These are phyloP conservation scores for Drosophila setifemur DNA, from an alignment of 1,140 invertebrate genomes.

Conservation along the genomic window DNA sequence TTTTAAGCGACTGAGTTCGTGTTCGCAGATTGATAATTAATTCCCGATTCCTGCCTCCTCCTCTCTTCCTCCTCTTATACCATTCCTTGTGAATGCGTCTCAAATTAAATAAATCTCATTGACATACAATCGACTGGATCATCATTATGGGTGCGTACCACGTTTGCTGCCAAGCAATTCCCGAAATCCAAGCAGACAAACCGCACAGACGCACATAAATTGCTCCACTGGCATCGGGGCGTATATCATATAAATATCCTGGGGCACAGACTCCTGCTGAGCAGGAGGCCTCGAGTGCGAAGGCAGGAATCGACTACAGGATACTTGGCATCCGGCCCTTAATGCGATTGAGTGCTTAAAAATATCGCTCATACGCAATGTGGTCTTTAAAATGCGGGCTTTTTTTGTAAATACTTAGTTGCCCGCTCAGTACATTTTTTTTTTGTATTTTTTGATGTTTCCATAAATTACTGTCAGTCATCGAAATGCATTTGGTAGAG, in stretches of 20 bases:
- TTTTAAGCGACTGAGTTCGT: conserved; percentile 7
- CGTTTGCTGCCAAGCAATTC: conserved; percentile 29
- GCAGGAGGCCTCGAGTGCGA: background rate
- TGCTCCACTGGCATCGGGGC: conserved; percentile 1
- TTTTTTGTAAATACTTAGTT: too few relatives aligned
- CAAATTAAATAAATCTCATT: conserved; percentile 39
- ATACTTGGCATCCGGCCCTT: background rate
- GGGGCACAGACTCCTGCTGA: conserved; percentile 6
- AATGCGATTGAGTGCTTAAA: background rate
- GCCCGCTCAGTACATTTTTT: too few relatives aligned
- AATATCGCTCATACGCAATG: background rate
- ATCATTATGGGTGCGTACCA: conserved; percentile 21
- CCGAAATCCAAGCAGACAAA: background rate
- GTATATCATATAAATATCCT: conserved; percentile 53
- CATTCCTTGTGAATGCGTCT: background rate
- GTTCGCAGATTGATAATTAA: conserved; percentile 27
- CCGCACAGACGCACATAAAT: conserved; percentile 15
- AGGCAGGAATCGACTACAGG: background rate
- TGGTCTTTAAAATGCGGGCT: background rate
- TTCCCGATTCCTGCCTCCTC: background rate
- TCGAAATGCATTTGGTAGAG: too few relatives aligned
- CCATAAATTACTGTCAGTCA: too few relatives aligned
- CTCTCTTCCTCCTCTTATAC: too few relatives aligned
- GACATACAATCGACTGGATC: conserved; percentile 27
- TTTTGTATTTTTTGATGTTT: too few relatives aligned